These are phyloP conservation scores for Colossoma macropomum DNA, from an alignment of 2,113 vertebrate genomes.

Conservation along the genomic window DNA sequence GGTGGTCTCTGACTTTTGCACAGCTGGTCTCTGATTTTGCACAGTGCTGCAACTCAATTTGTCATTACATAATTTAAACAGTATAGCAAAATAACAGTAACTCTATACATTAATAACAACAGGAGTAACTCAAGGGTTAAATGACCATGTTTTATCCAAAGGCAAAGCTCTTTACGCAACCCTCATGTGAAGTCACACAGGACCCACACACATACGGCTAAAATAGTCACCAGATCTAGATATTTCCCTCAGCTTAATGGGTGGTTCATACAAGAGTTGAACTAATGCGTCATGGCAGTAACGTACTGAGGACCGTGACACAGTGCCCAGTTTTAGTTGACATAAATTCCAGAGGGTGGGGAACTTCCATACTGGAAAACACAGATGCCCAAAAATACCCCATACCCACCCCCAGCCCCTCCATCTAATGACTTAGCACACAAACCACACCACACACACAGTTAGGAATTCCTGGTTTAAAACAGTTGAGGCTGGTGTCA, in stretches of 20 bases:
- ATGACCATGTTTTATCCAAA: not conserved
- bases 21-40: too few species aligned
- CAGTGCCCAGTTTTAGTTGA: not conserved
- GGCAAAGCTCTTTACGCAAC: not conserved
- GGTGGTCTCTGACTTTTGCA: too few species aligned
- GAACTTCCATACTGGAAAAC: conserved; percentile 34
- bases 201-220: not conserved
- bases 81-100: too few species aligned
- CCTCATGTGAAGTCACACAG: not conserved
- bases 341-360: conserved; percentile 15
- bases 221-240: not conserved
- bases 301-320: not conserved
- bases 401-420: not conserved
- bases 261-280: not conserved
- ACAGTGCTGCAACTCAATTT: too few species aligned
- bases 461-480: not conserved
- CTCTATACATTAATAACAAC: too few species aligned
- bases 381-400: conserved; percentile 28
- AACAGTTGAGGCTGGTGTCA: conserved; percentile 42
- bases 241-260: not conserved
- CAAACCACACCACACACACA: conserved; percentile 8
- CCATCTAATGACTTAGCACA: conserved; percentile 25
- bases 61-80: too few species aligned
- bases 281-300: not conserved
- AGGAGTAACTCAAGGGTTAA: too few species aligned